phyloP scores from a whole-genome alignment of 2,113 vertebrate genomes.

The Xyliphius kryptos region DNA sequence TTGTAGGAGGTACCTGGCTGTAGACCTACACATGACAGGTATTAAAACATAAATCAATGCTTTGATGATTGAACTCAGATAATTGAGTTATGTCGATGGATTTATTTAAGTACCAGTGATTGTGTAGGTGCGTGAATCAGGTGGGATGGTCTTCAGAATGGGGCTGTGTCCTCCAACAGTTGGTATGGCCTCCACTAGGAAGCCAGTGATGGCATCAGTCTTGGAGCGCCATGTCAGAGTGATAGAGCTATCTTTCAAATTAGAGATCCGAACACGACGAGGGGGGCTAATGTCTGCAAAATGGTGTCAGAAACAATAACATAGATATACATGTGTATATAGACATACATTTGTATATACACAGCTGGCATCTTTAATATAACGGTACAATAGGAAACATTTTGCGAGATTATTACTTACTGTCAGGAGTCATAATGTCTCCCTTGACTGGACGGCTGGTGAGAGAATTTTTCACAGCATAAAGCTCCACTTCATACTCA shows the following conservation, averaged over 20 bases:
- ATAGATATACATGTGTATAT: too few relatives aligned
- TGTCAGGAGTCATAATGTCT: slow-evolving; percentile 81
- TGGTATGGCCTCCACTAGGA: slow-evolving; percentile 78
- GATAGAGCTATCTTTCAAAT: slow-evolving; percentile 84
- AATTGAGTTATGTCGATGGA: too few relatives aligned
- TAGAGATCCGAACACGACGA: slow-evolving; percentile 79
- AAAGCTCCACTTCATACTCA: slow-evolving; percentile 85
- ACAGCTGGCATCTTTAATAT: too few relatives aligned
- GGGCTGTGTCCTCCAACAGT: slow-evolving; percentile 63
- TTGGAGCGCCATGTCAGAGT: slow-evolving; percentile 90
- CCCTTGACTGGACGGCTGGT: slow-evolving; percentile 82
- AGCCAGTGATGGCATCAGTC: slow-evolving; percentile 84
- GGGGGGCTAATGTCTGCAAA: slow-evolving; percentile 84
- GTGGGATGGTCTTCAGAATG: slow-evolving; percentile 71
- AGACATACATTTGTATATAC: too few relatives aligned
- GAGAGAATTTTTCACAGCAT: slow-evolving; percentile 84
- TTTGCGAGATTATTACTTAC: too few relatives aligned
- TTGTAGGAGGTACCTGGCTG: slow-evolving; percentile 87
- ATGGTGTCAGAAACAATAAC: not conserved
- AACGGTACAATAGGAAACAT: too few relatives aligned
- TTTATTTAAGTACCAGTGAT: too few relatives aligned
- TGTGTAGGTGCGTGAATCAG: slow-evolving; percentile 71
- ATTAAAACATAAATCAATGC: too few relatives aligned
- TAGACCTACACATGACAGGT: slow-evolving; percentile 65
- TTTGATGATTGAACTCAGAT: too few relatives aligned